A percentile compares a stretch with the other conserved stretches of the same genome.
Evolutionary conservation across 2,113 vertebrate genomes (phyloP).

Genomic region (Pterocles gutturalis): DNA sequence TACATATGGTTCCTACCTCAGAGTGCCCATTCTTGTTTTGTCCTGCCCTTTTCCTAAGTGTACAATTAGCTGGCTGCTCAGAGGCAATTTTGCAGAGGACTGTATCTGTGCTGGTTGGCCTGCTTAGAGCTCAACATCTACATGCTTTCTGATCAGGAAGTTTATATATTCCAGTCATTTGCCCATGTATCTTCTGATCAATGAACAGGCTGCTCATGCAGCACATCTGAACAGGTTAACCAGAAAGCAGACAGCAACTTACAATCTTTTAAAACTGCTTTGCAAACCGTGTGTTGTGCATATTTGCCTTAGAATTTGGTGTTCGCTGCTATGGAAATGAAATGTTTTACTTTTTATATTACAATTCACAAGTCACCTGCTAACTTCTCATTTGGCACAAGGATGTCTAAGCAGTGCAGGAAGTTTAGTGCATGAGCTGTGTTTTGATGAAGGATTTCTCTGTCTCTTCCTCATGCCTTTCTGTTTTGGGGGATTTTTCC

Average conservation of each 20-base stretch:
- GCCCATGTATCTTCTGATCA: rapidly evolving
- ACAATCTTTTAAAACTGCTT: background rate
- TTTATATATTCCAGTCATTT: background rate
- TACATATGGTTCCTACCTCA: background rate
- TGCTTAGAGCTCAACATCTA: background rate
- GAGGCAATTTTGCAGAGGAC: background rate
- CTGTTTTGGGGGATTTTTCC: background rate
- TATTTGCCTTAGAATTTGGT: background rate
- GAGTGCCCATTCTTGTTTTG: background rate
- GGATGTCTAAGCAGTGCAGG: background rate
- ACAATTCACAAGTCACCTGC: background rate
- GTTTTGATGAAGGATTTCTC: background rate
- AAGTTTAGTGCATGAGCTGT: background rate
- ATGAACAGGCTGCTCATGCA: background rate
- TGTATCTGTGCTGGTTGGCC: background rate
- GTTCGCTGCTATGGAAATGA: background rate
- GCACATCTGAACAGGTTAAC: background rate
- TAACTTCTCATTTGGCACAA: background rate
- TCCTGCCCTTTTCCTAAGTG: background rate
- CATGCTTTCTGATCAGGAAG: background rate
- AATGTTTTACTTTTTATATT: background rate
- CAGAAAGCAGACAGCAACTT: background rate
- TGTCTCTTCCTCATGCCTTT: background rate
- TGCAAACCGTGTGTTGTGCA: background rate
- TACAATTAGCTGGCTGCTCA: background rate